These are phyloP conservation scores for Dasysyrphus tricinctus DNA, from an alignment of 2,888 invertebrate species.

Conservation along the genomic window DNA sequence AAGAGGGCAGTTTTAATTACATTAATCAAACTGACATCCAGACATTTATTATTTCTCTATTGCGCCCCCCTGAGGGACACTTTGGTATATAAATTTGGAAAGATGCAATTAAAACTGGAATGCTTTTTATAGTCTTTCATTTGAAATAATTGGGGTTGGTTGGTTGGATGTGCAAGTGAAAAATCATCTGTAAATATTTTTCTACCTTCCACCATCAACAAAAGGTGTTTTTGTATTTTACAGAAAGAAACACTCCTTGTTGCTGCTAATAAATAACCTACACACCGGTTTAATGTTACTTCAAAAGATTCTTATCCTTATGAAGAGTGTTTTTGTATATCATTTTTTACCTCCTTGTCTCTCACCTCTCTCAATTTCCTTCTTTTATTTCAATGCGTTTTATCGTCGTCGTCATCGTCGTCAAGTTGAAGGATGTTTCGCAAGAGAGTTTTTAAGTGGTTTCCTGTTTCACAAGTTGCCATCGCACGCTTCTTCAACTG, in stretches of 20 bases:
- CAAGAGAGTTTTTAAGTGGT: constrained; percentile 28
- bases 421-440: constrained; percentile 34
- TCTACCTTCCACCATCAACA: not conserved
- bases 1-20: constrained; percentile 56
- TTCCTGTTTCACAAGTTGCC: constrained; percentile 47
- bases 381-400: not conserved
- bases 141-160: not conserved
- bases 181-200: constrained; percentile 63
- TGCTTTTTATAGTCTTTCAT: constrained; percentile 18
- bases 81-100: not conserved
- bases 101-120: constrained; percentile 49
- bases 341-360: not conserved
- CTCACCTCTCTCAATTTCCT: not conserved
- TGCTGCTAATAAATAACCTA: constrained; percentile 48
- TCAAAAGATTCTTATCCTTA: constrained; percentile 22
- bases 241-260: not conserved
- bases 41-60: constrained; percentile 54
- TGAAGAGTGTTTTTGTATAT: constrained; percentile 19
- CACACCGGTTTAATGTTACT: constrained; percentile 33
- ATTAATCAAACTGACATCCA: constrained; percentile 68
- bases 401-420: not conserved
- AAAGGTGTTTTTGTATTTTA: constrained; percentile 45
- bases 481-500: not conserved
- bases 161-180: constrained; percentile 29
- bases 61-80: not conserved